These are phyloP conservation scores for Nyctereutes procyonoides DNA, from an alignment of 2,113 vertebrate genomes.

Conservation along the genomic window DNA sequence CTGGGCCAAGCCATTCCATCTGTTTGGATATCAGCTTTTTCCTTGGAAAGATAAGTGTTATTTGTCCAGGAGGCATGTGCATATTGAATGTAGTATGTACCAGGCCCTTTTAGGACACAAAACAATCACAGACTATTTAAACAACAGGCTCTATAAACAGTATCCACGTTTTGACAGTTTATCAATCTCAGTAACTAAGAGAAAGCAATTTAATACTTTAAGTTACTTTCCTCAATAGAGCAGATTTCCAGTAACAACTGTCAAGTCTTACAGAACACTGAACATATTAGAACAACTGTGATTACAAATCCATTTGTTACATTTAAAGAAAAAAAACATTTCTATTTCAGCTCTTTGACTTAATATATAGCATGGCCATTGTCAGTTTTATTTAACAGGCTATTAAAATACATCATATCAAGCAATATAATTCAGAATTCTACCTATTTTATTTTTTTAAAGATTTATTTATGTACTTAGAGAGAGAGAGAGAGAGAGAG, in stretches of 20 bases:
- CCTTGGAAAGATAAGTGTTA: not conserved
- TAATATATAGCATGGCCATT: not conserved
- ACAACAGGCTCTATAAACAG: not conserved
- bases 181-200: not conserved
- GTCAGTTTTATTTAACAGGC: slow-evolving; percentile 13
- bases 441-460: not conserved
- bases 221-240: slow-evolving; percentile 21
- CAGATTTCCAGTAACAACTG: not conserved
- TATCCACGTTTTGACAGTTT: slow-evolving; percentile 25
- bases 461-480: no score
- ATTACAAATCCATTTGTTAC: slow-evolving; percentile 3
- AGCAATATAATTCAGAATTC: not conserved
- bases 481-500: no score
- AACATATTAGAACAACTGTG: not conserved
- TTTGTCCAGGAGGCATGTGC: not conserved
- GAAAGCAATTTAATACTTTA: slow-evolving; percentile 15
- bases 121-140: slow-evolving; percentile 1
- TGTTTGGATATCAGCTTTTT: not conserved
- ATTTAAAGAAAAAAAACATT: not conserved
- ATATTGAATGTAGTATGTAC: not conserved
- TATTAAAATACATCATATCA: not conserved
- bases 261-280: not conserved
- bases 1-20: not conserved
- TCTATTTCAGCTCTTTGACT: slow-evolving; percentile 37
- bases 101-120: not conserved